Percentiles rank a stretch among this genome's conserved stretches.
phyloP scores from a whole-genome alignment of 2,888 invertebrate species.

The Choreutis nemorana region DNA sequence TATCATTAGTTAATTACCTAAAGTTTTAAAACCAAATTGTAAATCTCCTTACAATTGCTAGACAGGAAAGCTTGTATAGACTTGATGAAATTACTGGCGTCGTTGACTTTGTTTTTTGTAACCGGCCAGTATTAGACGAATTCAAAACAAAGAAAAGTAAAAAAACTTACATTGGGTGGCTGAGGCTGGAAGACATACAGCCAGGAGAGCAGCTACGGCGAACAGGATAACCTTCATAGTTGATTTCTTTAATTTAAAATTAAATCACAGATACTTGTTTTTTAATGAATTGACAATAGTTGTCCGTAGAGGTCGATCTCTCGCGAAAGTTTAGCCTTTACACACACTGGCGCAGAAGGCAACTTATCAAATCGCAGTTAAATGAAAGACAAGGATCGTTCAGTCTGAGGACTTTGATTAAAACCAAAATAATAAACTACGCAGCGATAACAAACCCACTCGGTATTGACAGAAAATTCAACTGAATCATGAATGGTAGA shows the following conservation, averaged over 20 bases:
- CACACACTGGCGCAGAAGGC: conserved; percentile 94
- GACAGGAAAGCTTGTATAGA: no score
- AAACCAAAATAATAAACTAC: conserved; percentile 45
- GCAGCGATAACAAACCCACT: conserved; percentile 52
- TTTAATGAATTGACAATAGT: conserved; percentile 34
- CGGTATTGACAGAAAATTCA: conserved; percentile 41
- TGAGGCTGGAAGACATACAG: conserved; percentile 54
- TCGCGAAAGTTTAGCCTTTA: conserved; percentile 74
- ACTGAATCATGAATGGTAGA: conserved; percentile 28
- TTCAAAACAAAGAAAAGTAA: conserved; percentile 15
- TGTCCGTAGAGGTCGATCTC: conserved; percentile 18
- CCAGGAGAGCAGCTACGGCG: conserved; percentile 54
- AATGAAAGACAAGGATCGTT: conserved; percentile 32
- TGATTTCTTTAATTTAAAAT: no score
- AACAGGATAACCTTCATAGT: conserved; percentile 68
- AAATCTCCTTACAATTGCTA: no score
- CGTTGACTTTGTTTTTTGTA: no score
- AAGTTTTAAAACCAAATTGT: neutral
- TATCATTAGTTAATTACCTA: no score
- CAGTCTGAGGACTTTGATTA: conserved; percentile 33
- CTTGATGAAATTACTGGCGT: no score
- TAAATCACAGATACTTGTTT: conserved; percentile 60
- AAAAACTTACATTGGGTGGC: conserved; percentile 74
- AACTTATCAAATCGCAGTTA: conserved; percentile 51
- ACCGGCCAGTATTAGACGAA: conserved; percentile 6